Conservation (phyloP, 2,113 vertebrate species). For the Neogobius melanostomus region DNA sequence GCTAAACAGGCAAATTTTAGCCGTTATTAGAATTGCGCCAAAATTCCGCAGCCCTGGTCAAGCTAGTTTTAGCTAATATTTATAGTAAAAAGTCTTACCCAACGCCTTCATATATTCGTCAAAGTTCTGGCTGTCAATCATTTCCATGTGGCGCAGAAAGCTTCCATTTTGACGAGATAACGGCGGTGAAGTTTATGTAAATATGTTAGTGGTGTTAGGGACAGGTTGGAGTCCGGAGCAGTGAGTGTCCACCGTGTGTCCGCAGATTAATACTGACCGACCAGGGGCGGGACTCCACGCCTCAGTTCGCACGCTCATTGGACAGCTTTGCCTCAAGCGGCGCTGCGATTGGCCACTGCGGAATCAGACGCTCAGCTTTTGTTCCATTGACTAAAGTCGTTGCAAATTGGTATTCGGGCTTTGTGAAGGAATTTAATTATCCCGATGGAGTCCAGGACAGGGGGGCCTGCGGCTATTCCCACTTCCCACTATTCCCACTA, state of each 20-base stretch:
- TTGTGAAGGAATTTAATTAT: not conserved
- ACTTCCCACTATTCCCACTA: no score
- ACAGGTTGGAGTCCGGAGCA: not conserved
- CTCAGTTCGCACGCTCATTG: constrained; percentile 51
- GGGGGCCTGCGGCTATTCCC: not conserved
- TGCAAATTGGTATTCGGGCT: not conserved
- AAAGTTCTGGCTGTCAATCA: constrained; percentile 94
- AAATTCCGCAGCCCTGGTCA: not conserved
- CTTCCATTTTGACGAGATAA: constrained; percentile 83
- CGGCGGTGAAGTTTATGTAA: not conserved
- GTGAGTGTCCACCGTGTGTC: not conserved
- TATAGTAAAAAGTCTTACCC: constrained; percentile 72
- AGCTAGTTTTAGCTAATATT: not conserved
- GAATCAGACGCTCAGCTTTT: not conserved
- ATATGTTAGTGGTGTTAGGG: not conserved
- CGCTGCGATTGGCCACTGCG: constrained; percentile 48
- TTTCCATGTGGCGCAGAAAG: constrained; percentile 95
- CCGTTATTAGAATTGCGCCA: no score
- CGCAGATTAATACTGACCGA: constrained; percentile 46
- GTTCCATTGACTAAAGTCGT: not conserved
- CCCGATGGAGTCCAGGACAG: not conserved
- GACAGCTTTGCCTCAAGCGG: not conserved
- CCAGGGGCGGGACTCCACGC: constrained; percentile 13
- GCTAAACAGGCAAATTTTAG: not conserved
- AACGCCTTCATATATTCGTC: constrained; percentile 97